These are phyloP conservation scores for Arion vulgaris DNA, from an alignment of 1,140 invertebrate species.

Conservation along the genomic window DNA sequence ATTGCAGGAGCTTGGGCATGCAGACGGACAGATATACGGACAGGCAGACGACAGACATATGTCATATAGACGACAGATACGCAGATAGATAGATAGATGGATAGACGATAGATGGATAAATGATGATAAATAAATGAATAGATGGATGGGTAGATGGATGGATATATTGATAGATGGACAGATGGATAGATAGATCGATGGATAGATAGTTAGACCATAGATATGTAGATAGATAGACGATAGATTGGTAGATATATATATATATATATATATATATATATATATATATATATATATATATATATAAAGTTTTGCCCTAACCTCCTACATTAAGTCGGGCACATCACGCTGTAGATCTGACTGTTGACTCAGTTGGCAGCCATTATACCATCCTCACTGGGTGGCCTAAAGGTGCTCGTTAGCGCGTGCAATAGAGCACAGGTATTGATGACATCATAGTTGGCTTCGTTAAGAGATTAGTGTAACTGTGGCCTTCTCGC, in stretches of 20 bases:
- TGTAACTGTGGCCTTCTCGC: background rate
- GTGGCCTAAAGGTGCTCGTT: background rate
- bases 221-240: background rate
- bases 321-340: background rate
- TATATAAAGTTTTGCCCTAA: background rate
- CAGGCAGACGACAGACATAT: background rate
- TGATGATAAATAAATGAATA: background rate
- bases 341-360: background rate
- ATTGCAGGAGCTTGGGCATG: too few species aligned
- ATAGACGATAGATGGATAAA: background rate
- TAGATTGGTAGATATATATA: background rate
- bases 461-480: constrained; percentile 13
- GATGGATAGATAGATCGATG: background rate
- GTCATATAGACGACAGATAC: too few species aligned
- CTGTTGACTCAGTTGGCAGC: constrained; percentile 10
- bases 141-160: background rate
- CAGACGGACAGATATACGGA: background rate
- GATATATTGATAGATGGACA: background rate
- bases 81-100: background rate
- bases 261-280: background rate
- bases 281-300: background rate
- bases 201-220: background rate
- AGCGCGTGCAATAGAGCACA: background rate
- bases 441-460: constrained; percentile 15
- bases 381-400: background rate